Conservation (phyloP, 64 coral and sea anemone species). For the Acropora tenuis region DNA sequence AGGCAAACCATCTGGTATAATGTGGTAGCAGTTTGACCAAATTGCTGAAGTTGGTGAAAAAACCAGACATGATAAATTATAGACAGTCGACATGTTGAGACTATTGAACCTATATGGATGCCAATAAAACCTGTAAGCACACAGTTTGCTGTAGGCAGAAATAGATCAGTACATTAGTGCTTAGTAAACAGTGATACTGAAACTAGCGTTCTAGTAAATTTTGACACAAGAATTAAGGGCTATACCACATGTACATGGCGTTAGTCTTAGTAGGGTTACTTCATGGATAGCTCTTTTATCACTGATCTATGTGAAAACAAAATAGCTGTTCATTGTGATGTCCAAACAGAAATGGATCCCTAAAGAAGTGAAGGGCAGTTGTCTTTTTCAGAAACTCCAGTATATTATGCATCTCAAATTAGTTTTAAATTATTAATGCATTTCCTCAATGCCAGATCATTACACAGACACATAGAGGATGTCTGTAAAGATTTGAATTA, state of each 20-base stretch:
- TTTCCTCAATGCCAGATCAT: background rate
- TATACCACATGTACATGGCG: no score
- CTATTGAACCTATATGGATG: constrained; percentile 61
- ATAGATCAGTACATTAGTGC: constrained; percentile 42
- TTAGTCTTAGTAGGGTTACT: constrained; percentile 29
- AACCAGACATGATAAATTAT: no score
- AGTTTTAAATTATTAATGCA: background rate
- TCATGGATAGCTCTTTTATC: constrained; percentile 13
- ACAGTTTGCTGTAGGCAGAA: constrained; percentile 54
- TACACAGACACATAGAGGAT: no score
- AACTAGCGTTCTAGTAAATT: constrained; percentile 57
- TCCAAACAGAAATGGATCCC: background rate
- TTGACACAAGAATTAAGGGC: constrained; percentile 20
- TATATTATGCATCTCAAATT: background rate
- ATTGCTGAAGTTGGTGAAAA: no score
- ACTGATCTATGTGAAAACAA: constrained; percentile 48
- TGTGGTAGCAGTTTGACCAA: no score
- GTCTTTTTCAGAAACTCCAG: background rate
- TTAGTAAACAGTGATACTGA: constrained; percentile 85
- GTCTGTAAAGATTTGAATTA: no score
- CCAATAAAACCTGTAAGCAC: constrained; percentile 53
- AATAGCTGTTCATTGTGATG: constrained; percentile 28
- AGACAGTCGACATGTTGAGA: constrained; percentile 9
- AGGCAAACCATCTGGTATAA: constrained; percentile 22
- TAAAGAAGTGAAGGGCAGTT: no score